These are phyloP conservation scores for Lytechinus variegatus DNA, from an alignment of 35 echinoderm and acorn worm species.

Conservation along the genomic window DNA sequence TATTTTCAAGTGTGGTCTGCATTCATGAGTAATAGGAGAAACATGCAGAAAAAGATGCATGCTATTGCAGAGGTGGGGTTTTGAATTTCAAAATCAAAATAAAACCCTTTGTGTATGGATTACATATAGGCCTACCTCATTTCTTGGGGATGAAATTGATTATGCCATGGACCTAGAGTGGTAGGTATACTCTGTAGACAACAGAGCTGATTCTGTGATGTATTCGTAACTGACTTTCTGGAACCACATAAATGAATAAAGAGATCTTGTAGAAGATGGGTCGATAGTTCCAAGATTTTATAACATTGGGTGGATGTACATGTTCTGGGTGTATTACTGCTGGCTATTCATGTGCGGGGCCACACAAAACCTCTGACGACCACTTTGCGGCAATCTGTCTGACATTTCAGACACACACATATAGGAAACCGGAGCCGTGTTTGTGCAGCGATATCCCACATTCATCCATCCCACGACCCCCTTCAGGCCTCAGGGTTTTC, in stretches of 20 bases:
- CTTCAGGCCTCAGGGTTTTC: slow-evolving; percentile 7
- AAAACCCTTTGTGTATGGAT: too few relatives aligned
- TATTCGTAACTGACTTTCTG: neutral
- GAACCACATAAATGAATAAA: slow-evolving; percentile 16
- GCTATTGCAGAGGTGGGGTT: too few relatives aligned
- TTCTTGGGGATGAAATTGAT: neutral
- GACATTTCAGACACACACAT: slow-evolving; percentile 18
- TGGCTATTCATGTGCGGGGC: neutral
- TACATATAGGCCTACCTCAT: neutral
- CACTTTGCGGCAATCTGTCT: neutral
- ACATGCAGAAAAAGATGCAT: too few relatives aligned
- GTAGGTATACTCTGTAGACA: neutral
- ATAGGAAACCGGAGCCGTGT: slow-evolving; percentile 29
- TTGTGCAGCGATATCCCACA: slow-evolving; percentile 31
- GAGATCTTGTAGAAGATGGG: neutral
- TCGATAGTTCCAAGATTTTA: neutral
- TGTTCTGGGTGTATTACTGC: neutral
- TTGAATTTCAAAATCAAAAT: too few relatives aligned
- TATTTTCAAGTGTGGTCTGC: too few relatives aligned
- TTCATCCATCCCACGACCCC: slow-evolving; percentile 13
- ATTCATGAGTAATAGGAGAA: too few relatives aligned
- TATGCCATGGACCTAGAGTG: neutral
- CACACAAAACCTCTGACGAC: slow-evolving; percentile 16
- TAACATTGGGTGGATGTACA: neutral
- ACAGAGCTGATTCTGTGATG: neutral